Evolutionary conservation across 2,113 vertebrate genomes (phyloP).

Genomic region (Calyptommatus sinebrachiatus): DNA sequence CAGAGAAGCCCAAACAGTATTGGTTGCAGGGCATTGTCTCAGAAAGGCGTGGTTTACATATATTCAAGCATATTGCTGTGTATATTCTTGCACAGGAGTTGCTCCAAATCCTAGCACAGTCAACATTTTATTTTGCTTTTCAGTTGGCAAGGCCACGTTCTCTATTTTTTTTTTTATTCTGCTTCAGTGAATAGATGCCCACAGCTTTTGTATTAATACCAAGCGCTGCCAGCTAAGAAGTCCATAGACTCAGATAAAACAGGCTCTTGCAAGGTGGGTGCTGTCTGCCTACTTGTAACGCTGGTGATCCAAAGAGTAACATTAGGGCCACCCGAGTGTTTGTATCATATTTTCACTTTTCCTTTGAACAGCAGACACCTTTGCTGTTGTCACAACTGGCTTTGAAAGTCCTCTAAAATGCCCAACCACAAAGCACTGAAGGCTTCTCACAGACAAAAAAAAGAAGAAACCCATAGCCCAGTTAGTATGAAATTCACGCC

Average conservation of each 20-base stretch:
- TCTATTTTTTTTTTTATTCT: background rate
- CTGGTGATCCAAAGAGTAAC: background rate
- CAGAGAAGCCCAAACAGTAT: background rate
- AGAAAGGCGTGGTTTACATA: background rate
- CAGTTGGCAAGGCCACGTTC: rapidly evolving
- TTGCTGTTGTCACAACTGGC: background rate
- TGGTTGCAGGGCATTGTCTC: background rate
- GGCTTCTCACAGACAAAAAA: conserved; percentile 2
- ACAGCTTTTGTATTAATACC: background rate
- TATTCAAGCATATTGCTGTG: rapidly evolving
- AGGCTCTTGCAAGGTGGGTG: background rate
- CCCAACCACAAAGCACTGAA: background rate
- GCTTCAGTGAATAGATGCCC: background rate
- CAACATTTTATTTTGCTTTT: background rate
- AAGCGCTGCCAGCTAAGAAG: background rate
- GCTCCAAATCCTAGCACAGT: background rate
- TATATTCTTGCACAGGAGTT: rapidly evolving
- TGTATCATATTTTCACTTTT: background rate
- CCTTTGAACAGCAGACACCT: background rate
- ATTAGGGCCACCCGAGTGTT: background rate
- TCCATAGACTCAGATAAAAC: background rate
- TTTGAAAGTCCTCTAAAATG: background rate
- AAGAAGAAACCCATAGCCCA: background rate
- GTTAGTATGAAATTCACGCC: background rate
- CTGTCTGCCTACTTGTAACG: background rate